These are phyloP conservation scores for Agrilus cyanescens DNA, from an alignment of 2,888 invertebrate species.

Conservation along the genomic window DNA sequence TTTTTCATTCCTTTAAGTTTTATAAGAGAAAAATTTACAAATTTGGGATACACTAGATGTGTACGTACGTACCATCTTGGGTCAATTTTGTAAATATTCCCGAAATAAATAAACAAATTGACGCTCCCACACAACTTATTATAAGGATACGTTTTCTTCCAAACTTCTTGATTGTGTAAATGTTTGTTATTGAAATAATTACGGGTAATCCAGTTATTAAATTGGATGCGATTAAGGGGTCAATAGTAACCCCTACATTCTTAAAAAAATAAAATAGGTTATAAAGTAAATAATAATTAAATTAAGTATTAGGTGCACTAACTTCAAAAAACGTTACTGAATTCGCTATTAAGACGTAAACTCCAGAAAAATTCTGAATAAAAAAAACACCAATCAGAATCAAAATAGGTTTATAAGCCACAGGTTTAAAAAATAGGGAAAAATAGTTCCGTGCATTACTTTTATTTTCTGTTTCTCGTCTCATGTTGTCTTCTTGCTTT, in stretches of 20 bases:
- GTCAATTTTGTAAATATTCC: conserved; percentile 42
- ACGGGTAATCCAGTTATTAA: conserved; percentile 44
- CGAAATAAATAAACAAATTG: conserved; percentile 43
- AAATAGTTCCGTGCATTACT: too few relatives aligned
- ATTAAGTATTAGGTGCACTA: too few relatives aligned
- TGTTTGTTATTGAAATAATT: conserved; percentile 45
- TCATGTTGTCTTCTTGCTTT: too few relatives aligned
- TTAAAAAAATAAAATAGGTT: conserved; percentile 18
- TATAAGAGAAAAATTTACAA: background rate
- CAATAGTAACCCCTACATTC: conserved; percentile 40
- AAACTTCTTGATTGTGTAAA: conserved; percentile 41
- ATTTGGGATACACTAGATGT: too few relatives aligned
- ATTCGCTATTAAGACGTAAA: too few relatives aligned
- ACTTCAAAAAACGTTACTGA: too few relatives aligned
- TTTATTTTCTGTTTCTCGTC: too few relatives aligned
- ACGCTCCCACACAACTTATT: conserved; percentile 42
- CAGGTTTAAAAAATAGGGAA: too few relatives aligned
- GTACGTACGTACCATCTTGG: conserved; percentile 24
- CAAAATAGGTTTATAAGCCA: too few relatives aligned
- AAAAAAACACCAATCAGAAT: too few relatives aligned
- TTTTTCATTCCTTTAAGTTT: background rate
- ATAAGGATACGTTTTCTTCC: conserved; percentile 42
- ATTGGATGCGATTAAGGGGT: conserved; percentile 44
- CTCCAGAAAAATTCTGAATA: too few relatives aligned
- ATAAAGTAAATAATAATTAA: too few relatives aligned